Evolutionary conservation across 2,797 vertebrate genomes (phyloP).

Genomic region (Limnodromus scolopaceus): DNA sequence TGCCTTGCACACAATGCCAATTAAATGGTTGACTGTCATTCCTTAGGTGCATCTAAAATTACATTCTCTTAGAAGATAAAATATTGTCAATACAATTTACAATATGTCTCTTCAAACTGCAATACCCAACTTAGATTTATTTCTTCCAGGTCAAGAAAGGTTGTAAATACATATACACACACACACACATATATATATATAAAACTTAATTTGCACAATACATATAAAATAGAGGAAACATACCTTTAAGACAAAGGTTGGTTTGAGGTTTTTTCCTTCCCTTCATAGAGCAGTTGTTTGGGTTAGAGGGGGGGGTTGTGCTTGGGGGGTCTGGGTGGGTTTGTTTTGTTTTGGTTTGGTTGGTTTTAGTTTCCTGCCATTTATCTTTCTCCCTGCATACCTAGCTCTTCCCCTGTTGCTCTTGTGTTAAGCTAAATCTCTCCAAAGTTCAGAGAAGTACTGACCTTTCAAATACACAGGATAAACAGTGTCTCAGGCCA

Average conservation of each 20-base stretch:
- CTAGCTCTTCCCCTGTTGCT: background rate
- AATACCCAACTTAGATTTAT: background rate
- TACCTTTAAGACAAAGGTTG: background rate
- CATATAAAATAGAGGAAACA: background rate
- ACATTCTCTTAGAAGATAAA: slow-evolving; percentile 8
- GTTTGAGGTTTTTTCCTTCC: background rate
- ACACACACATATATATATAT: background rate
- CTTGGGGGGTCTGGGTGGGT: background rate
- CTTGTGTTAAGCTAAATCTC: background rate
- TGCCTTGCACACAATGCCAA: background rate
- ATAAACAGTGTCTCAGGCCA: background rate
- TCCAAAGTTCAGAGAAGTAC: background rate
- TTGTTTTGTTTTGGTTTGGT: background rate
- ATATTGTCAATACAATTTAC: background rate
- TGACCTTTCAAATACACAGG: background rate
- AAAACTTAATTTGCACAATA: background rate
- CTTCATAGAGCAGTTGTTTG: background rate
- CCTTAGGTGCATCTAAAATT: slow-evolving; percentile 46
- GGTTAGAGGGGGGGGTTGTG: background rate
- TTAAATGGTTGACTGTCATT: slow-evolving; percentile 45
- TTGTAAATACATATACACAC: background rate
- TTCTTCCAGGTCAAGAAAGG: slow-evolving; percentile 5
- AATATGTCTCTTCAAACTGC: background rate
- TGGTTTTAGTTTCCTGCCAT: background rate
- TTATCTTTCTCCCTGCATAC: background rate